Evolutionary conservation across 2,797 vertebrate genomes (phyloP), one percentile per base, ranked within the genome.

Genomic region (Coendou prehensilis): DNA sequence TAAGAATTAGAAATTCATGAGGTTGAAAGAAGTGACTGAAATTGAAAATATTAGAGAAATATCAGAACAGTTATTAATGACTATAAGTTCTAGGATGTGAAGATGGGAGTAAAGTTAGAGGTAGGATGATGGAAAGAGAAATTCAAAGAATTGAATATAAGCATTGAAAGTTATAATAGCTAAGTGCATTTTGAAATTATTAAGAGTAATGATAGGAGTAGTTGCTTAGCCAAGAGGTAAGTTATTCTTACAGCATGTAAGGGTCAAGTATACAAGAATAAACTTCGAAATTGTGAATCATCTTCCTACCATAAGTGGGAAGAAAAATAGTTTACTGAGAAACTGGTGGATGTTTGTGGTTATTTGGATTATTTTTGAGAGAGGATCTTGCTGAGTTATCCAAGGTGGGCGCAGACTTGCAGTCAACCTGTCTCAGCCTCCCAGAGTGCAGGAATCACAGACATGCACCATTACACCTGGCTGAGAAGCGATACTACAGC

Each of bases 151-250:
- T n/a, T 45, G 30, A 73, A 79, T 13, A 14, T 71, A 9, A 10
- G 2, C 52, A 56, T 47, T 52, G 17, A 88, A 79, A 84, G 41
- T 0, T 67, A 69, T 3, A 37, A 33, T 50, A 41, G n/a, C 2
- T 56, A 67, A 76, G 52, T 23, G 2, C 5, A 81, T 69, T 95
- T 89, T 73, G 83, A 90, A 89, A 87, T 90, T 79, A 28, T 37
- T 22, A 81, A 63, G 30, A 96, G 41, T 93, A 91, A 79, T 79
- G 37, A 71, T 9, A 76, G 41, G n/a, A 69, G 2, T 82, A 87
- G 28, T 64, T 22, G 71, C 5, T 64, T 69, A 20, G 67, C 14
- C 57, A 92, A 69, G 37, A 81, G 17, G 4, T 37, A 80, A 85
- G 64, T 79, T 88, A 63, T 30, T 82, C 28, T 87, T 63, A 50